Conservation (phyloP, 1,140 invertebrate genomes). For the Habropoda laboriosa region DNA sequence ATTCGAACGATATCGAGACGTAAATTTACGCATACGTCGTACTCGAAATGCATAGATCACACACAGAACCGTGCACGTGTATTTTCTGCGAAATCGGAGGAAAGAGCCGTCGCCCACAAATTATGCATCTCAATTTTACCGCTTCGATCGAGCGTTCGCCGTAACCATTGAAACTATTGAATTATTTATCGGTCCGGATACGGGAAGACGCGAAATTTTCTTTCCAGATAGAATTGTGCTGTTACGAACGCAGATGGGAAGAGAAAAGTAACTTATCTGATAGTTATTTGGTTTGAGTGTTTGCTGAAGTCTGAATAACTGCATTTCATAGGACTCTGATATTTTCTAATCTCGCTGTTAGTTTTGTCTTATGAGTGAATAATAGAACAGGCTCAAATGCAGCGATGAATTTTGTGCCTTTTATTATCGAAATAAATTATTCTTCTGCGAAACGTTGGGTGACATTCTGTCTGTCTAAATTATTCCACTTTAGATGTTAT, state of each 20-base stretch:
- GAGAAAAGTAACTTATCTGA: not conserved
- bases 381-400: too few relatives aligned
- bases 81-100: not conserved
- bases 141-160: not conserved
- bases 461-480: too few relatives aligned
- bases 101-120: not conserved
- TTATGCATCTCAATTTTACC: slow-evolving; percentile 24
- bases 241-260: not conserved
- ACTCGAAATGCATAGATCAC: not conserved
- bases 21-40: not conserved
- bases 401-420: too few relatives aligned
- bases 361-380: too few relatives aligned
- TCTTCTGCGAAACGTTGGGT: too few relatives aligned
- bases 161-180: slow-evolving; percentile 22
- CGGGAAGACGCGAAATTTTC: slow-evolving; percentile 6
- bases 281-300: not conserved
- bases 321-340: not conserved
- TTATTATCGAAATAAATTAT: too few relatives aligned
- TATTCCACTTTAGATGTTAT: too few relatives aligned
- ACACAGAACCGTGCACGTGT: too few relatives aligned
- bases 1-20: not conserved
- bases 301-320: not conserved
- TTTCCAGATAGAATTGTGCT: not conserved
- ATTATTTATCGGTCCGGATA: slow-evolving; percentile 25
- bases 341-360: not conserved